A percentile compares a stretch with the other conserved stretches of the same genome.
phyloP scores from a whole-genome alignment of 2,113 vertebrate species.

The Mastomys coucha region DNA sequence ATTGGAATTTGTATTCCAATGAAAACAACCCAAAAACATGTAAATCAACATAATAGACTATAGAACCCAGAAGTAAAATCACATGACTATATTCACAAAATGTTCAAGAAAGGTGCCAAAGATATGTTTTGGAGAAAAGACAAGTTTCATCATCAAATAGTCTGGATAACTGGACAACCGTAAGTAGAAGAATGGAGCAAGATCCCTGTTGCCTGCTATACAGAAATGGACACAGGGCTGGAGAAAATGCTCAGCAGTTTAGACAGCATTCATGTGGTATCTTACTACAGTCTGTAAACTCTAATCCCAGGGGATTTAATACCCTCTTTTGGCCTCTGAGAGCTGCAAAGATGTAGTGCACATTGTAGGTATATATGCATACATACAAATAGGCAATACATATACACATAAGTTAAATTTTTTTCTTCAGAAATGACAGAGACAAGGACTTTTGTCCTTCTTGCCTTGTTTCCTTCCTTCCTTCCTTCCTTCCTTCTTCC shows the following conservation, averaged over 20 bases:
- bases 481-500: not conserved
- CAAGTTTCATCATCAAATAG: not conserved
- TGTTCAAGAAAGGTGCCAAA: not conserved
- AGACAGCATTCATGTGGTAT: not conserved
- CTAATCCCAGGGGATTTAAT: not conserved
- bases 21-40: not conserved
- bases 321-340: not conserved
- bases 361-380: not conserved
- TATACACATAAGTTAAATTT: not conserved
- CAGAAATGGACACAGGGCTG: not conserved
- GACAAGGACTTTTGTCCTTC: not conserved
- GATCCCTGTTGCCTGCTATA: not conserved
- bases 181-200: not conserved
- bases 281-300: not conserved
- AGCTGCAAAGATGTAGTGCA: not conserved
- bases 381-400: not conserved
- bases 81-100: not conserved
- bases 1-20: no score
- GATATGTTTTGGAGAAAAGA: not conserved
- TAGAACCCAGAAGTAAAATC: not conserved
- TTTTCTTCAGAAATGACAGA: not conserved
- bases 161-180: not conserved
- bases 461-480: fast-evolving
- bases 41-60: not conserved
- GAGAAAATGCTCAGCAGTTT: not conserved